Conservation (phyloP, 2,113 vertebrate species). For the Zingel zingel region DNA sequence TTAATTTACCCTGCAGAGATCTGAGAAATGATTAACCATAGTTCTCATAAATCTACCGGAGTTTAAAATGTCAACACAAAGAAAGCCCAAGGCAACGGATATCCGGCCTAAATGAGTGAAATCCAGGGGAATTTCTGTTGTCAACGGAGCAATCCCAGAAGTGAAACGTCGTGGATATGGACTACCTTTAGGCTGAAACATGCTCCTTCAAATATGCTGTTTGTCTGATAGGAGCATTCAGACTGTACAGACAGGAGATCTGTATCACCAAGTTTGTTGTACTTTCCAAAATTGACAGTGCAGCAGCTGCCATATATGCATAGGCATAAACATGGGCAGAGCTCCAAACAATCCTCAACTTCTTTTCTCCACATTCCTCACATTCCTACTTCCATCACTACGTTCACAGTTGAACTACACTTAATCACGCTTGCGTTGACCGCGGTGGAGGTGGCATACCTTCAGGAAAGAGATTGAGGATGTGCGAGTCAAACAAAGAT, state of each 20-base stretch:
- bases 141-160: no score
- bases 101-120: no score
- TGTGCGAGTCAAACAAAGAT: not conserved
- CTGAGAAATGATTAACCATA: no score
- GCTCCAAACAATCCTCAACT: not conserved
- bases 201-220: not conserved
- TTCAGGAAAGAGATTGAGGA: not conserved
- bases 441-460: not conserved
- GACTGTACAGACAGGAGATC: not conserved
- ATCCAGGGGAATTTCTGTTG: no score
- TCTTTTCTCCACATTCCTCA: slow-evolving; percentile 28
- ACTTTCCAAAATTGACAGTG: not conserved
- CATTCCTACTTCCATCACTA: not conserved
- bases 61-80: no score
- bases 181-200: not conserved
- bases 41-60: no score
- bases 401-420: not conserved
- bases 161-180: no score
- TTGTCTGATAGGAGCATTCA: not conserved
- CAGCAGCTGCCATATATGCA: slow-evolving; percentile 38
- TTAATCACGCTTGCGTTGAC: not conserved
- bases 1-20: no score
- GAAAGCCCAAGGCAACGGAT: no score
- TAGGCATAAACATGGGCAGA: slow-evolving; percentile 21
- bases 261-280: not conserved